phyloP scores from a whole-genome alignment of 2,797 vertebrate genomes.

The Ctenopoma kingsleyae region DNA sequence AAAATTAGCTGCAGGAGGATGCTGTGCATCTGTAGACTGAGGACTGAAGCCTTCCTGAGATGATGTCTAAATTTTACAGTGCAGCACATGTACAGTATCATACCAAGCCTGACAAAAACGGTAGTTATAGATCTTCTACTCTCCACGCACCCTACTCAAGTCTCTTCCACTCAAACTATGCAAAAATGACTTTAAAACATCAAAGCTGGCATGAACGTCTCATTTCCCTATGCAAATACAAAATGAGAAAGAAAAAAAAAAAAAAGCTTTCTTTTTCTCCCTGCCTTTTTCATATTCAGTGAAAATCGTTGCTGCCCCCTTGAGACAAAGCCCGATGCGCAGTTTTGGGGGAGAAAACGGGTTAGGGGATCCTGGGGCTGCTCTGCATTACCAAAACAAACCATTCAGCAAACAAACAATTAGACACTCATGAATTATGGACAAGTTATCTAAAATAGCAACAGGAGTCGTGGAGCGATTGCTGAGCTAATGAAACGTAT shows the following conservation, averaged over 20 bases:
- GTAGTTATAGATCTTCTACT: conserved; percentile 37
- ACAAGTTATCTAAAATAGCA: conserved; percentile 77
- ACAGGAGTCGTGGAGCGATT: conserved; percentile 67
- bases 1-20: conserved; percentile 59
- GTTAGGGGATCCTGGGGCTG: conserved; percentile 75
- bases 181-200: conserved; percentile 72
- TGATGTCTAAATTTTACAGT: conserved; percentile 44
- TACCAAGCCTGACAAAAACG: conserved; percentile 46
- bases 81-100: conserved; percentile 26
- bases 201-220: conserved; percentile 76
- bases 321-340: conserved; percentile 71
- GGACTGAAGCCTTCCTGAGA: conserved; percentile 28
- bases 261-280: conserved; percentile 50
- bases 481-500: conserved; percentile 72
- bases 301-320: conserved; percentile 74
- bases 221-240: conserved; percentile 75
- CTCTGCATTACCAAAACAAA: conserved; percentile 85
- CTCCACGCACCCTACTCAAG: conserved; percentile 45
- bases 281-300: conserved; percentile 70
- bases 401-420: conserved; percentile 87
- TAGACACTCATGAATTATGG: conserved; percentile 86
- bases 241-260: conserved; percentile 48
- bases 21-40: conserved; percentile 32
- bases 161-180: conserved; percentile 51
- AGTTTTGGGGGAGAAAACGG: conserved; percentile 72